Conservation (phyloP, 2,797 vertebrate genomes). For the Acrossocheilus wenchowensis region DNA sequence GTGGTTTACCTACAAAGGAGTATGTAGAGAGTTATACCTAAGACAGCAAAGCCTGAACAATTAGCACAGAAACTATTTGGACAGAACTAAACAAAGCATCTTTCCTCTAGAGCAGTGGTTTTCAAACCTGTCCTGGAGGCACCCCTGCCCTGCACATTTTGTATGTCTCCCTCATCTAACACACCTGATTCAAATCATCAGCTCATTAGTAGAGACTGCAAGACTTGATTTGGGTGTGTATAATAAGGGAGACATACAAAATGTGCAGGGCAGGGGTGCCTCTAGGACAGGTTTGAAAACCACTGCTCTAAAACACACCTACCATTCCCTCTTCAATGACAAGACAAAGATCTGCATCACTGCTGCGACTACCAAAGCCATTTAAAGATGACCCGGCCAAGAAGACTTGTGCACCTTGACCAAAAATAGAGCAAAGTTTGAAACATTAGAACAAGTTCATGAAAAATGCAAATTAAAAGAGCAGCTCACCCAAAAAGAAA, state of each 20-base stretch:
- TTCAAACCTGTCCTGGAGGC: too few relatives aligned
- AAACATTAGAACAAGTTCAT: not conserved
- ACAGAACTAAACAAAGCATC: not conserved
- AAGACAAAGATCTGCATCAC: conserved; percentile 94
- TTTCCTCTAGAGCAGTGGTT: not conserved
- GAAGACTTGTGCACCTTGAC: conserved; percentile 85
- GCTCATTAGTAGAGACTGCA: too few relatives aligned
- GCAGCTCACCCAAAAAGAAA: not conserved
- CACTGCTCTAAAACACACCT: conserved; percentile 66
- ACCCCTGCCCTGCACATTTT: too few relatives aligned
- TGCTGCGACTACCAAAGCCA: conserved; percentile 90
- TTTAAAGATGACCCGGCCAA: conserved; percentile 94
- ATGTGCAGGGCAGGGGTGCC: too few relatives aligned
- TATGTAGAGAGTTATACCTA: conserved; percentile 5
- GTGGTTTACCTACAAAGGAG: conserved; percentile 81
- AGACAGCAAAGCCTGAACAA: conserved; percentile 12
- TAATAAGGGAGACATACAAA: too few relatives aligned
- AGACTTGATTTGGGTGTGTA: too few relatives aligned
- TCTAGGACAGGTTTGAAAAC: too few relatives aligned
- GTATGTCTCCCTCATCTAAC: too few relatives aligned
- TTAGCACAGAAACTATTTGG: not conserved
- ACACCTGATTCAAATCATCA: too few relatives aligned
- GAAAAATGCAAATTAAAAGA: not conserved
- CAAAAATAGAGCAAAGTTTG: not conserved
- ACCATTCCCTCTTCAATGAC: conserved; percentile 85